phyloP scores from a whole-genome alignment of 2,888 invertebrate genomes.

The Apotomis turbidana region DNA sequence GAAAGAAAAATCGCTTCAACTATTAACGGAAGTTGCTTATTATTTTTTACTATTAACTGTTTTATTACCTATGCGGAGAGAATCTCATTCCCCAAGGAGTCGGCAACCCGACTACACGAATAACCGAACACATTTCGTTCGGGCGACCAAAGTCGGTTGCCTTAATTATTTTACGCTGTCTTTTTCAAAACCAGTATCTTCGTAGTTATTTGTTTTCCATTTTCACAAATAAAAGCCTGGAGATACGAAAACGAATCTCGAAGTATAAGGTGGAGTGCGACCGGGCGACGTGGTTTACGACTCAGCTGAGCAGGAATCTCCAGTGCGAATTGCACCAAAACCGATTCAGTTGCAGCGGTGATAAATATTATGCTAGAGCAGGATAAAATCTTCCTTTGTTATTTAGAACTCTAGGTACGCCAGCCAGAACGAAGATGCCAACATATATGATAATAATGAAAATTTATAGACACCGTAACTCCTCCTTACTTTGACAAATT shows the following conservation, averaged over 20 bases:
- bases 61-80: no score
- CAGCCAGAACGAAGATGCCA: conserved; percentile 14
- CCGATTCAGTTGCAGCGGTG: conserved; percentile 58
- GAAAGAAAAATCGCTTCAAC: no score
- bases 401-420: conserved; percentile 12
- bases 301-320: conserved; percentile 60
- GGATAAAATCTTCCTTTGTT: conserved; percentile 43
- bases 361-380: conserved; percentile 55
- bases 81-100: no score
- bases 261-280: conserved; percentile 15
- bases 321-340: conserved; percentile 61
- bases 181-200: background rate
- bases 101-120: no score
- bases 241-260: conserved; percentile 4
- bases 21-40: no score
- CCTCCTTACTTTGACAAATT: conserved; percentile 21
- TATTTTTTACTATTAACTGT: no score
- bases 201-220: background rate
- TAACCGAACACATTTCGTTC: no score
- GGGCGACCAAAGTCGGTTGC: no score
- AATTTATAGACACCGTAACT: conserved; percentile 25
- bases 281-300: conserved; percentile 60
- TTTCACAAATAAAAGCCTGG: conserved; percentile 10
- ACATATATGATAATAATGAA: conserved; percentile 27
- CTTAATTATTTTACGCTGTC: no score